Evolutionary conservation across 1,140 invertebrate genomes (phyloP), one percentile per base, ranked within the genome.

Genomic region (Goniozus legneri): DNA sequence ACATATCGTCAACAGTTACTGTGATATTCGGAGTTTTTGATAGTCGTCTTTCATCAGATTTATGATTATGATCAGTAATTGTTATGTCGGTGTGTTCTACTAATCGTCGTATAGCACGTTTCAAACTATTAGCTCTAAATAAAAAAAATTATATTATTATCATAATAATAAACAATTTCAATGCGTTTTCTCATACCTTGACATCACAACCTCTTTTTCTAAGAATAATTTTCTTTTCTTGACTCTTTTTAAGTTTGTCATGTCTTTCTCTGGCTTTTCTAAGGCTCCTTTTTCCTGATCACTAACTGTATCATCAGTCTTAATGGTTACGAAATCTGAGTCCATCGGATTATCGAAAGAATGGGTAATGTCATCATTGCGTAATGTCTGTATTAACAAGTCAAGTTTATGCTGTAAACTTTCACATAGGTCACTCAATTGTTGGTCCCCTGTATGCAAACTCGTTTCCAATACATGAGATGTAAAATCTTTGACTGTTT

Each of bases 51-150:
- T 53, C 57, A 4, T 60, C 44, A 34, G 56, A 45, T 53, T 60
- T 68, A 4, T 6, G 10, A 37, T 69, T 81, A 60, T 77, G 82
- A 60, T 80, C 84, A 52, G 80, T 84, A 37, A 78, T 76, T 42
- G 75, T 77, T 69, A 80, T 76, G 58, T 92, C 89, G 1, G 87
- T 86, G 60, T 91, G 86, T 60, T 92, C 88, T 19, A 92, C 84
- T 16, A 94, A 82, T 71, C 84, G 86, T 54, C 88, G 80, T 21
- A 95, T 83, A 36, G 91, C 92, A 58, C 88, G 85, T 62, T 95
- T 94, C 47, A 96, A 81, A 75, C 92, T 95, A 66, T 95, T 80
- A 2, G 85, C 85, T 39, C 86, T 71, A 38, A 38, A 53, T 27
- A 51, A 36, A 47, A 50, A 45, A 8, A 15, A 16, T 40, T 36